These are phyloP conservation scores for Xylophagus ater DNA, from an alignment of 2,888 invertebrate species.

Conservation along the genomic window DNA sequence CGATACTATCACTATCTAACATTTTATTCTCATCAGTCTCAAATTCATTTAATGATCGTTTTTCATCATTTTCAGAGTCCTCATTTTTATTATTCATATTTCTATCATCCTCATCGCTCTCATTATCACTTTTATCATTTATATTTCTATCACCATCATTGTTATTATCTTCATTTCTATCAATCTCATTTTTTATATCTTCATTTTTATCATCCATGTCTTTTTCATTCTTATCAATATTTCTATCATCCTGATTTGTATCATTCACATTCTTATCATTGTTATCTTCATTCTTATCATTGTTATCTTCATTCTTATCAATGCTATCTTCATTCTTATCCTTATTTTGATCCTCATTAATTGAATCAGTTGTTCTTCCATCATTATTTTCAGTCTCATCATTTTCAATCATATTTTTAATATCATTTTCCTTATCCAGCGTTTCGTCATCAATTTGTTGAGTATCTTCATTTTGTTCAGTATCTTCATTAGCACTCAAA, in stretches of 20 bases:
- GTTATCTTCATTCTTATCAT: conserved; percentile 8
- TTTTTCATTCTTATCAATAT: conserved; percentile 18
- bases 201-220: conserved; percentile 20
- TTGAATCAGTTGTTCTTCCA: conserved; percentile 9
- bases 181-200: conserved; percentile 17
- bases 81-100: not conserved
- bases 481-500: conserved; percentile 24
- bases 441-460: not conserved
- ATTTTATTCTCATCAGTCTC: too few relatives aligned
- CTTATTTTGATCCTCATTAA: conserved; percentile 12
- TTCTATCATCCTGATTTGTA: conserved; percentile 15
- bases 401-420: not conserved
- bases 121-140: conserved; percentile 1
- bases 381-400: conserved; percentile 8
- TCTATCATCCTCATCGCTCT: not conserved
- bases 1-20: too few relatives aligned
- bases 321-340: conserved; percentile 15
- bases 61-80: too few relatives aligned
- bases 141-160: conserved; percentile 5
- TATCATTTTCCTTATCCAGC: not conserved
- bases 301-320: conserved; percentile 16
- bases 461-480: conserved; percentile 1
- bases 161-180: conserved; percentile 13
- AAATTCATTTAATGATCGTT: too few relatives aligned
- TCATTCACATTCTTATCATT: conserved; percentile 17